A percentile compares a stretch with the other conserved stretches of the same genome.
phyloP scores from a whole-genome alignment of 2,113 vertebrate species.

The Colinus virginianus region DNA sequence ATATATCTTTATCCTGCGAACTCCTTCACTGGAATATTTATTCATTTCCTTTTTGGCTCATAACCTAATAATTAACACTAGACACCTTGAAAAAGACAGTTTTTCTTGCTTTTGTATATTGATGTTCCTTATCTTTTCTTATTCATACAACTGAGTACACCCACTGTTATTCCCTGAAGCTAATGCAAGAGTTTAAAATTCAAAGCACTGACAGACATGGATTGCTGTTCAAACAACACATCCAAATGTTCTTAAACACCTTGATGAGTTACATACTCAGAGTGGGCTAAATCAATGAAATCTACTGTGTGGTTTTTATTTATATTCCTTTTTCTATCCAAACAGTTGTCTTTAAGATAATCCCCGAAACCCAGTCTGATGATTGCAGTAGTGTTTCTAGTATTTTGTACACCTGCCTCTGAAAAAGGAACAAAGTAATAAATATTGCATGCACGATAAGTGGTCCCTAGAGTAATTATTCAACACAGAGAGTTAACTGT shows the following conservation, averaged over 20 bases:
- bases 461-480: slow-evolving; percentile 15
- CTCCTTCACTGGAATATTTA: background rate
- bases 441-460: background rate
- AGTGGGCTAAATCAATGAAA: slow-evolving; percentile 44
- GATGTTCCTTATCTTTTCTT: slow-evolving; percentile 55
- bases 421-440: slow-evolving; percentile 6
- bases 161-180: slow-evolving; percentile 50
- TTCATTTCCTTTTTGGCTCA: slow-evolving; percentile 10
- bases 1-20: slow-evolving; percentile 28
- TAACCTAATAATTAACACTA: slow-evolving; percentile 32
- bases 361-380: background rate
- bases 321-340: background rate
- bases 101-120: slow-evolving; percentile 40
- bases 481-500: background rate
- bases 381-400: slow-evolving; percentile 31
- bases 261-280: slow-evolving; percentile 33
- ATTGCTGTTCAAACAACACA: slow-evolving; percentile 63
- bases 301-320: slow-evolving; percentile 42
- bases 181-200: slow-evolving; percentile 65
- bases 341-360: slow-evolving; percentile 3
- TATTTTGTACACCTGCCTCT: slow-evolving; percentile 20
- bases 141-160: slow-evolving; percentile 35
- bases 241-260: slow-evolving; percentile 51
- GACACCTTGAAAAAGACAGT: slow-evolving; percentile 32
- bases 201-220: slow-evolving; percentile 43